Evolutionary conservation across 2,888 invertebrate species (phyloP), one percentile per base, ranked within the genome.

Genomic region (Escarpia spicata): DNA sequence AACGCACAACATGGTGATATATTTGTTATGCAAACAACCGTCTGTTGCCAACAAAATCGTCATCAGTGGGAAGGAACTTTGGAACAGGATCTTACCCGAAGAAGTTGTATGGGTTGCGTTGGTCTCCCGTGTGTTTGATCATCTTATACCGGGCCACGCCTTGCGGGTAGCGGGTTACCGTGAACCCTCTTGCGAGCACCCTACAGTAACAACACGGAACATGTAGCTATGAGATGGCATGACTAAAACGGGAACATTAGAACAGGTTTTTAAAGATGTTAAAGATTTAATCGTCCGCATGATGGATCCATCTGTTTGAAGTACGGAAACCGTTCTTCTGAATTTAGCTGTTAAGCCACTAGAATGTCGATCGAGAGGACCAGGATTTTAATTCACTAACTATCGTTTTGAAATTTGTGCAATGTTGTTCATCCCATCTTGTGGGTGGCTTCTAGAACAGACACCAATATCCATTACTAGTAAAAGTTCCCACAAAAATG

Each of bases 141-240:
- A 95, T 95, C 31, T 92, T 93, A 91, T 95, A 95, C 43, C 94
- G 93, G 31, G 95, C 94, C n/a, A 95, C 93, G 3, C 93, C 92
- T 92, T 93, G 91, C 12, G 94, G 92, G 91, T 94, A 94, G 10
- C 95, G 93, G 19, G 93, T 93, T 44, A 95, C 93, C n/a, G 93
- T 93, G 19, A 92, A 89, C 8, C 92, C 93, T 91, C 91, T 92
- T 0, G 92, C 89, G n/a, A 37, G 31, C n/a, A 94, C 93, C 91
- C 94, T 94, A 93, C n/a, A 37, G 93, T 92, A 90, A 52, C 98
- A 99, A 98, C 96, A 99, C 99, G 96, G 52, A 52, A 9, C 52
- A 52, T 3, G 12, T 12, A 52, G 52, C 12, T 52, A 12, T 52
- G 10, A 12, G 12, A 9, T 52, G 75, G 75, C 75, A 26, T n/a